Conservation (phyloP, 2,888 invertebrate genomes). For the Hoplodrina blanda region DNA sequence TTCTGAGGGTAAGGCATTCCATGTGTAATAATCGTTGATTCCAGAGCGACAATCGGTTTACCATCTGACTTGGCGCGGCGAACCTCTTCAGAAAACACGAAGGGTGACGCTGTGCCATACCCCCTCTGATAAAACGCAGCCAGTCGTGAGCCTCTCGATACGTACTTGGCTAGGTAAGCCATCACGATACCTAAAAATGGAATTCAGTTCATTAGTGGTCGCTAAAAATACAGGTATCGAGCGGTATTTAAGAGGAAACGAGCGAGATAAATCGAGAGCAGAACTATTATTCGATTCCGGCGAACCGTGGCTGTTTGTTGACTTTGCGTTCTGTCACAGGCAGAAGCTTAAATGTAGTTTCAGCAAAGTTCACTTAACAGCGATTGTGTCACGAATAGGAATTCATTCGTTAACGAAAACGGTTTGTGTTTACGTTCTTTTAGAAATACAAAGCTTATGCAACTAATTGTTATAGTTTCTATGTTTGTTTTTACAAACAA, state of each 20-base stretch:
- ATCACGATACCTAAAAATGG: conserved; percentile 75
- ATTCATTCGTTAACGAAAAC: conserved; percentile 38
- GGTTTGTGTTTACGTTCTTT: conserved; percentile 19
- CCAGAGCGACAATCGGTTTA: conserved; percentile 97
- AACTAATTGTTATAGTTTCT: background rate
- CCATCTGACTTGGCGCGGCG: conserved; percentile 91
- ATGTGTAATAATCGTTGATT: conserved; percentile 99
- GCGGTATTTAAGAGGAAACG: conserved; percentile 58
- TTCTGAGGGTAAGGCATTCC: conserved; percentile 99
- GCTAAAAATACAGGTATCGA: conserved; percentile 62
- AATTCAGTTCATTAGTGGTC: conserved; percentile 66
- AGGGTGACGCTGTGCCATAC: conserved; percentile 67
- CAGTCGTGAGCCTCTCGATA: conserved; percentile 67
- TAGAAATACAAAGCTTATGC: conserved; percentile 6
- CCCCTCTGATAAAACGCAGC: conserved; percentile 65
- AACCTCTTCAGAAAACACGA: conserved; percentile 92
- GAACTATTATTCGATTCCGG: conserved; percentile 56
- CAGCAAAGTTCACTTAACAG: conserved; percentile 44
- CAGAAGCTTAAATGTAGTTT: conserved; percentile 52
- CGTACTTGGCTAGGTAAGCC: conserved; percentile 76
- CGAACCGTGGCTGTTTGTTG: conserved; percentile 48
- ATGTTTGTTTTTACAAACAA: conserved; percentile 2
- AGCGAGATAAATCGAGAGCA: conserved; percentile 58
- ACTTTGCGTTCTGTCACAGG: conserved; percentile 47
- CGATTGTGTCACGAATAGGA: conserved; percentile 43